phyloP scores from a whole-genome alignment of 2,113 vertebrate genomes.

The Clarias magur region DNA sequence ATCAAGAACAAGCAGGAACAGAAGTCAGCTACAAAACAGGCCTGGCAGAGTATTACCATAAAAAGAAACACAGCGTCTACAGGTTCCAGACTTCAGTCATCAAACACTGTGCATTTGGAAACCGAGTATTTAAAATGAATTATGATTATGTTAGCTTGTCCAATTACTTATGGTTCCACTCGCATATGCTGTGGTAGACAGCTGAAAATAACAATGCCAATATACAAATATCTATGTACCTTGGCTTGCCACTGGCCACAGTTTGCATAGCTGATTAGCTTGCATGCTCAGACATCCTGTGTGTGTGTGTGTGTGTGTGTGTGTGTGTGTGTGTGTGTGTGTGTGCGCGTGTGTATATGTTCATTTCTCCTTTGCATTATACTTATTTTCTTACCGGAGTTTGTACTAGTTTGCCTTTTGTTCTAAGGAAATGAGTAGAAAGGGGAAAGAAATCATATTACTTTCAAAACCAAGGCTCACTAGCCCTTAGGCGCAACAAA shows the following conservation, averaged over 20 bases:
- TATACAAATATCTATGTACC: conserved; percentile 23
- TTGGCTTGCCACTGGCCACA: conserved; percentile 34
- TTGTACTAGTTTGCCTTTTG: conserved; percentile 4
- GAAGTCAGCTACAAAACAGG: not conserved
- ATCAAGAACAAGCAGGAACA: not conserved
- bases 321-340: not conserved
- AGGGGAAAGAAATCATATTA: conserved; percentile 52
- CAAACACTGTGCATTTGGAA: not conserved
- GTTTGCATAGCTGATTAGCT: conserved; percentile 39
- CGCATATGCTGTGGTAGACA: not conserved
- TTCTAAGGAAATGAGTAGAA: conserved; percentile 7
- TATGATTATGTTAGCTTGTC: not conserved
- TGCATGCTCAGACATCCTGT: conserved; percentile 28
- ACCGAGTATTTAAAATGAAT: not conserved
- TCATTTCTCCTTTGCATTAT: conserved; percentile 22
- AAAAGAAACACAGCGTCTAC: not conserved
- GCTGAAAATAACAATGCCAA: not conserved
- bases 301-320: not conserved
- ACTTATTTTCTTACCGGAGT: conserved; percentile 30
- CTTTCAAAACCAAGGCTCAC: conserved; percentile 65
- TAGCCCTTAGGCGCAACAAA: conserved; percentile 61
- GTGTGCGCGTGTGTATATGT: not conserved
- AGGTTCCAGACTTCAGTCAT: not conserved
- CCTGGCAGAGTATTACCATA: not conserved
- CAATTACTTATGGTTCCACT: not conserved